These are phyloP conservation scores for Synergus itoensis DNA, from an alignment of 2,888 invertebrate genomes.

Conservation along the genomic window DNA sequence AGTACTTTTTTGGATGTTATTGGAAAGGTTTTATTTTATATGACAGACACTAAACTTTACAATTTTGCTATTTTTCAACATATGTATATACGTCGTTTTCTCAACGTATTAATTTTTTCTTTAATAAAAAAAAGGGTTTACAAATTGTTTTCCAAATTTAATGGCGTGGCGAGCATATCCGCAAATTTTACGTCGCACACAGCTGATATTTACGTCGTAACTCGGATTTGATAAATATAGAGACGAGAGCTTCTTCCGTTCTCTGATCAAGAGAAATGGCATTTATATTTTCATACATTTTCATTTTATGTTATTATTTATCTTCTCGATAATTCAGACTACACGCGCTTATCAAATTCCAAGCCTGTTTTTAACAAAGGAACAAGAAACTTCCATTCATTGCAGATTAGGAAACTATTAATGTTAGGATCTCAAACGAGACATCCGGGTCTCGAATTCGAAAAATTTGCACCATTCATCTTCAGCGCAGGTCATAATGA, in stretches of 20 bases:
- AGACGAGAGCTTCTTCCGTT: constrained; percentile 40
- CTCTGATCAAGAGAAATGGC: constrained; percentile 23
- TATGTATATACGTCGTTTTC: no score
- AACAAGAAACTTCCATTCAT: neutral
- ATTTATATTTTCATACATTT: constrained; percentile 2
- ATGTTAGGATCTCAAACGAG: neutral
- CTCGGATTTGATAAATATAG: constrained; percentile 38
- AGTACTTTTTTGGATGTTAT: neutral
- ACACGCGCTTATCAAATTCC: neutral
- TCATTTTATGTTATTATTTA: constrained; percentile 14
- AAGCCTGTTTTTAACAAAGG: neutral
- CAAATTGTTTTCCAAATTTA: no score
- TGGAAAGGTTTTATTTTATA: no score
- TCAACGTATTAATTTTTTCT: no score
- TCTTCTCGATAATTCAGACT: neutral
- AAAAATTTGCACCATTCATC: constrained; percentile 17
- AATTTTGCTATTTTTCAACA: no score
- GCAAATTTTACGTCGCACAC: constrained; percentile 37
- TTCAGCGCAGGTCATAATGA: neutral
- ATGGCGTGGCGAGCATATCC: neutral
- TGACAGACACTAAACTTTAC: no score
- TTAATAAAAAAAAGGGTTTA: no score
- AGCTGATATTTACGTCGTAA: constrained; percentile 39
- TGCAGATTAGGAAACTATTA: neutral
- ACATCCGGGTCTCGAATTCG: neutral